Conservation (phyloP, 53 echinoderm and acorn worm genomes). For the Henricia sp. region DNA sequence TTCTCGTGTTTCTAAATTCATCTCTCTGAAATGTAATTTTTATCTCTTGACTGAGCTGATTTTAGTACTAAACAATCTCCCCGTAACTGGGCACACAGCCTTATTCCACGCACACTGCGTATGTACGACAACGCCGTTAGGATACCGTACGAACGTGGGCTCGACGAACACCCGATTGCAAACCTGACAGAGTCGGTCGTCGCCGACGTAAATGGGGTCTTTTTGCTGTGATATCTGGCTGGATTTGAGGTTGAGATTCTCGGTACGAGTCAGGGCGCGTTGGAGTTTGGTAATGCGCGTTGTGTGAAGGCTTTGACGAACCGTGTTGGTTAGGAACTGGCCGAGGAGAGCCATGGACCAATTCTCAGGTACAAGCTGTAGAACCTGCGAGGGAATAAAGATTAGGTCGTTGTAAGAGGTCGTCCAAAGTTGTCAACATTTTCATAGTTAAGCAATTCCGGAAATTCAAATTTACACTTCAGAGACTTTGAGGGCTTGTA, state of each 20-base stretch:
- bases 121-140: conserved; percentile 91
- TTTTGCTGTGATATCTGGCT: conserved; percentile 46
- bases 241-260: conserved; percentile 84
- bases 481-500: too few species aligned
- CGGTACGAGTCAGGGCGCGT: conserved; percentile 78
- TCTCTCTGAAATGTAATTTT: too few species aligned
- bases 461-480: too few species aligned
- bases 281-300: conserved; percentile 78
- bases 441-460: too few species aligned
- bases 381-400: conserved; percentile 66
- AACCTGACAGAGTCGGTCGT: conserved; percentile 79
- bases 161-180: conserved; percentile 80
- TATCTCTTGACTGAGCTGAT: conserved; percentile 12
- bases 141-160: conserved; percentile 87
- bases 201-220: conserved; percentile 72
- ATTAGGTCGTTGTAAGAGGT: too few species aligned
- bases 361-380: conserved; percentile 92
- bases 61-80: conserved; percentile 75
- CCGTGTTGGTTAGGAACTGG: conserved; percentile 84
- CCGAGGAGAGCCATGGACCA: conserved; percentile 93
- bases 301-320: conserved; percentile 83
- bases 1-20: too few species aligned
- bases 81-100: conserved; percentile 90
- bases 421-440: too few species aligned
- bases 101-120: conserved; percentile 95